Percentiles rank a stretch among this genome's conserved stretches.
Conservation (phyloP, 2,113 vertebrate species). For the Odobenus rosmarus region DNA sequence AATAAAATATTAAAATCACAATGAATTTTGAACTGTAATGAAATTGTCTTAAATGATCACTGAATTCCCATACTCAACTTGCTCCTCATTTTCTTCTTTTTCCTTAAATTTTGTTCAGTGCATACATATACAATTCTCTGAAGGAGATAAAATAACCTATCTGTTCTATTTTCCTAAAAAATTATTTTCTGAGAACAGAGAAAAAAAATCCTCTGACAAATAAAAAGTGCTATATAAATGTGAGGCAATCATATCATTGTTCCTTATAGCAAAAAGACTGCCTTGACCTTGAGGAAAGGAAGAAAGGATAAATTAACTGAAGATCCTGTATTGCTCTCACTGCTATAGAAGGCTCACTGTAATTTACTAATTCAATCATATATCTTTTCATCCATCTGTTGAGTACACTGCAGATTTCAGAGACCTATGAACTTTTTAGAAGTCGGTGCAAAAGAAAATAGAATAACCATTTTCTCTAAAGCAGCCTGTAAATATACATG, state of each 20-base stretch:
- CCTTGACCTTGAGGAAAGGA: constrained; percentile 27
- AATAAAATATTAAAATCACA: constrained; percentile 7
- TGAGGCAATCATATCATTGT: not conserved
- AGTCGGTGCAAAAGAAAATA: constrained; percentile 1
- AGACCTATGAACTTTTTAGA: not conserved
- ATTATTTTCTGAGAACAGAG: not conserved
- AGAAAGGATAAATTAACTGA: constrained; percentile 30
- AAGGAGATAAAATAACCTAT: not conserved
- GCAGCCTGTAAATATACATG: not conserved
- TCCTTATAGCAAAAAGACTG: not conserved
- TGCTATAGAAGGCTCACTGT: not conserved
- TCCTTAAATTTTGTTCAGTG: not conserved
- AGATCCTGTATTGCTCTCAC: not conserved
- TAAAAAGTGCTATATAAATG: not conserved
- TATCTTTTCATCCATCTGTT: not conserved
- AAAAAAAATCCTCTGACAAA: not conserved
- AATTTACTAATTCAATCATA: not conserved
- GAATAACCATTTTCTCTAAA: not conserved
- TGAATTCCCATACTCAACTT: not conserved
- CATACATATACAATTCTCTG: not conserved
- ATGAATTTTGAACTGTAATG: not conserved
- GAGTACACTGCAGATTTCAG: not conserved
- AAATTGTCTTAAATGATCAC: not conserved
- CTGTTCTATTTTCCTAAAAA: constrained; percentile 45
- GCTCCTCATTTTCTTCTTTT: not conserved